Evolutionary conservation across 2,797 vertebrate genomes (phyloP), one percentile per base, ranked within the genome.

Genomic region (Anguilla obscura): DNA sequence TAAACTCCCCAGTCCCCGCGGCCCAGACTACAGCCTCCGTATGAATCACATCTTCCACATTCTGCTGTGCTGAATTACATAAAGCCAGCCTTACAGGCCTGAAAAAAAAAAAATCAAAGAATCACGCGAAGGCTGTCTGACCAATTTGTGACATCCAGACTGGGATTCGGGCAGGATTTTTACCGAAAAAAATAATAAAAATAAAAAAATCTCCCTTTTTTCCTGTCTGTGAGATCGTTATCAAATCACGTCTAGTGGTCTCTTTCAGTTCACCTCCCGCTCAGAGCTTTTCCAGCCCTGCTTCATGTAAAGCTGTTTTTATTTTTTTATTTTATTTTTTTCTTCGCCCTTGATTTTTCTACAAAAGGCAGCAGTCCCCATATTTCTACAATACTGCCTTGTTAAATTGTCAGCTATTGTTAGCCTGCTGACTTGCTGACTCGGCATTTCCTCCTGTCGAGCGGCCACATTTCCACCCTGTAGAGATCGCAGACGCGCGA

Each of bases 391-490:
- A 71, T 71, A 71, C 27, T 1, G n/a, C n/a, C 66, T 71, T 14
- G 27, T 71, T 71, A 71, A 71, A 69, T 69, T n/a, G 21, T 69
- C 63, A 71, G 66, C 27, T 71, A 71, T 71, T 71, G 66, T 71
- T 71, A 33, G 66, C 27, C 66, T 5, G 40, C 40, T 45, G 40
- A 45, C 40, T 45, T 71, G n/a, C 58, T 71, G 66, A 30, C 66
- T 16, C n/a, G 30, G 8, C 66, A 71, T n/a, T 71, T 30, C 66
- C 66, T 71, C 27, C 7, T 2, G n/a, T 27, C 66, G n/a, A 27
- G 27, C 1, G 7, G 2, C 66, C 27, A 10, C 66, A 30, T 74
- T 74, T 36, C 33, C 63, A 66, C 71, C n/a, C 63, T n/a, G n/a
- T 69, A 0, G 21, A 69, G 69, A 14, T 30, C 69, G 9, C 69